Evolutionary conservation across 2,888 invertebrate species (phyloP), one percentile per base, ranked within the genome.

Genomic region (Ornithoptera alexandrae): DNA sequence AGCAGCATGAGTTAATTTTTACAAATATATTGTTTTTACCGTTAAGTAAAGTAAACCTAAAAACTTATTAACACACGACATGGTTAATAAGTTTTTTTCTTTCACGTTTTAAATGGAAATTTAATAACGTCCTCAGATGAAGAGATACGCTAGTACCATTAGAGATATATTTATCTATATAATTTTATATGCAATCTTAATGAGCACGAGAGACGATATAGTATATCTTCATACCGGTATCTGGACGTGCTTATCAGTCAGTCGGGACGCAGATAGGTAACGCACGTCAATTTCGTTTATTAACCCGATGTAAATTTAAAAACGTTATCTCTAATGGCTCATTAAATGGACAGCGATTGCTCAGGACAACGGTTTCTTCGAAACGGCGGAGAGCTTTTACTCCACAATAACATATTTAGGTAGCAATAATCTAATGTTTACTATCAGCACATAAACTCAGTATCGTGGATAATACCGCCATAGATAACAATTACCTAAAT

Each of bases 101-200:
- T 22, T 20, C 20, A 17, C 56, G 56, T 69, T 69, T 65, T 62
- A 30, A 60, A 70, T 70, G 70, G 62, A 63, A 70, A 66, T 66
- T 69, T 58, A 46, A 46, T n/a, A n/a, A 67, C 61, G n/a, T 62
- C 59, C 63, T 70, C 53, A 70, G 70, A 70, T 63, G 66, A 62
- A 66, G 57, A 61, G 65, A 70, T 63, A 70, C 46, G 61, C 15
- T 42, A 68, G 53, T 53, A 8, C 62, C 50, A 59, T 70, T 66
- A 39, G 24, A 30, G 62, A 59, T 17, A 62, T 59, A 62, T 69
- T 66, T 62, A 62, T 69, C 65, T 69, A 66, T 39, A 70, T 53
- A 63, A 67, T 70, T 65, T 70, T 39, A 70, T 63, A 67, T 70
- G 63, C 58, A 70, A 70, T 67, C 70, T 70, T 63, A 70, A 70